Evolutionary conservation across 2,113 vertebrate species (phyloP).

Genomic region (Ophiodon elongatus): DNA sequence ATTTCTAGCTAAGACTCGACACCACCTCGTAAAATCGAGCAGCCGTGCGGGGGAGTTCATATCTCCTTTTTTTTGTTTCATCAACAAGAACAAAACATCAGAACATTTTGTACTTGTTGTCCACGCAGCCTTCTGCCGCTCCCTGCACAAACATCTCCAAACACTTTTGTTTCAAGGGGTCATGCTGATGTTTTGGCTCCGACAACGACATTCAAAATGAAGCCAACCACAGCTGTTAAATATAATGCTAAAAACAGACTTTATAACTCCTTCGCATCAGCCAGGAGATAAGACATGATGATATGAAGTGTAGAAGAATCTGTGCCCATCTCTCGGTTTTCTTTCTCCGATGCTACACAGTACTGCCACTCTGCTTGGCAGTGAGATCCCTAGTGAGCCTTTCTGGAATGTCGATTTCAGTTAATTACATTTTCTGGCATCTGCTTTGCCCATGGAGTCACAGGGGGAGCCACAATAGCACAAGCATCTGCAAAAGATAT

Average conservation of each 20-base stretch:
- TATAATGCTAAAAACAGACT: not conserved
- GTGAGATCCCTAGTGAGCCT: conserved; percentile 60
- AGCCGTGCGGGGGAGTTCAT: conserved; percentile 12
- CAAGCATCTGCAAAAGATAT: conserved; percentile 49
- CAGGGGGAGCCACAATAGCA: conserved; percentile 51
- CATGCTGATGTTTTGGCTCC: not conserved
- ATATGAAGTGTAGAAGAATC: conserved; percentile 30
- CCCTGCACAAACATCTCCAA: conserved; percentile 3
- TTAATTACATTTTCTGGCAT: conserved; percentile 82
- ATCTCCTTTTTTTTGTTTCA: conserved; percentile 35
- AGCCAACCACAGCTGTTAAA: conserved; percentile 1
- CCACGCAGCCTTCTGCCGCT: not conserved
- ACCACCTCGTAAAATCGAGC: conserved; percentile 48
- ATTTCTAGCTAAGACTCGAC: conserved; percentile 48
- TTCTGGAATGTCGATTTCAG: conserved; percentile 76
- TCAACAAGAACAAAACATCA: conserved; percentile 39
- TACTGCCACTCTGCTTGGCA: conserved; percentile 48
- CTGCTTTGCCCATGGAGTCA: conserved; percentile 57
- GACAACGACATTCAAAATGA: not conserved
- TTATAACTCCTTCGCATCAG: not conserved
- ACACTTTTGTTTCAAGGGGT: not conserved
- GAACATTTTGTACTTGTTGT: conserved; percentile 22
- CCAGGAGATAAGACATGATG: not conserved
- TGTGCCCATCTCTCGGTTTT: conserved; percentile 25
- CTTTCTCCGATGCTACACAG: conserved; percentile 44